A percentile compares a stretch with the other conserved stretches of the same genome.
Conservation (phyloP, 2,797 vertebrate species). For the Otolemur crassicaudatus region DNA sequence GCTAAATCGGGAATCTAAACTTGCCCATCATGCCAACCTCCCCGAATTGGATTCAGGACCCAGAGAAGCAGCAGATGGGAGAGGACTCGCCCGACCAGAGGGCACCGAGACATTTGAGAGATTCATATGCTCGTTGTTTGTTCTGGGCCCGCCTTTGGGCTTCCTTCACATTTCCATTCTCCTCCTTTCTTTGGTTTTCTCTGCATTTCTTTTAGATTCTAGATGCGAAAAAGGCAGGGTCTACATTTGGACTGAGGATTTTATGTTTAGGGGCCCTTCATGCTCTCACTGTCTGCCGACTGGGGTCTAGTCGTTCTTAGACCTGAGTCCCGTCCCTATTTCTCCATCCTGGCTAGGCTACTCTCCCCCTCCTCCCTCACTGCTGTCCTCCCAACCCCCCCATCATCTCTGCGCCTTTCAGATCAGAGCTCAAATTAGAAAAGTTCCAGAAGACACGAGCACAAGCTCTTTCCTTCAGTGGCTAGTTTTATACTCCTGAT, state of each 20-base stretch:
- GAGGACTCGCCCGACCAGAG: not conserved
- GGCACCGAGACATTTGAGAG: fast-evolving
- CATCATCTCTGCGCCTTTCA: not conserved
- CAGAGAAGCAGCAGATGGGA: not conserved
- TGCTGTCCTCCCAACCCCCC: too few relatives aligned
- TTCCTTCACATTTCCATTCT: fast-evolving
- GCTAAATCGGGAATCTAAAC: not conserved
- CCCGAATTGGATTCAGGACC: fast-evolving
- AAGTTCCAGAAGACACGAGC: fast-evolving
- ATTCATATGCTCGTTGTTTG: fast-evolving
- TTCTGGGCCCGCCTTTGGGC: not conserved
- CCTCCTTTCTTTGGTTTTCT: not conserved
- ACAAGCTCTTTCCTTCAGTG: not conserved
- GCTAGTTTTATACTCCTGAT: not conserved
- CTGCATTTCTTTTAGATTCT: not conserved
- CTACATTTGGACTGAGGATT: fast-evolving
- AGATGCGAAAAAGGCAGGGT: fast-evolving
- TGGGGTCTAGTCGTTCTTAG: not conserved
- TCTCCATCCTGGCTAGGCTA: fast-evolving
- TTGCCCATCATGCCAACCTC: not conserved
- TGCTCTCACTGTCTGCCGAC: not conserved
- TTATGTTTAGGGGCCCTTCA: fast-evolving
- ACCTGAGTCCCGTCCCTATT: not conserved
- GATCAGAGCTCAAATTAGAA: not conserved
- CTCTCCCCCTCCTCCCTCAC: fast-evolving